Conservation (phyloP, 1,140 invertebrate genomes). For the Radopholus similis region DNA sequence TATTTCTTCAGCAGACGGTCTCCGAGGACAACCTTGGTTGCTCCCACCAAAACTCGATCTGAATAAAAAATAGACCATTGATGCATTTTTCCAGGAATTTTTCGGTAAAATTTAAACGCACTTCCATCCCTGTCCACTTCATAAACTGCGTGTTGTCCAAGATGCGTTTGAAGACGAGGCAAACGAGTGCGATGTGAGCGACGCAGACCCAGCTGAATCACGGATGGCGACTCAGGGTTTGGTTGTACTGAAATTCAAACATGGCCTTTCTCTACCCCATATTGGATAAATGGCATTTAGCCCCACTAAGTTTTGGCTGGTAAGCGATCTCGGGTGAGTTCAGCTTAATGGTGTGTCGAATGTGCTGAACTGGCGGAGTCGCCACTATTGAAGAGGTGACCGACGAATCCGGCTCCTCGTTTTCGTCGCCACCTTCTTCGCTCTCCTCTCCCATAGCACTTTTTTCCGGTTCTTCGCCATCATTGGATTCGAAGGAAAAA, state of each 20-base stretch:
- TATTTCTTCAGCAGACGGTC: conserved; percentile 7
- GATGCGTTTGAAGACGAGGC: conserved; percentile 2
- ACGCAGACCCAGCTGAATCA: conserved; percentile 7
- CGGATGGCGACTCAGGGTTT: conserved; percentile 17
- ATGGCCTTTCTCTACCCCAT: not conserved
- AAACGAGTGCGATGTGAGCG: conserved; percentile 16
- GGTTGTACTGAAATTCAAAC: conserved; percentile 6
- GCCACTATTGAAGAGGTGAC: too few relatives aligned
- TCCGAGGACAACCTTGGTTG: conserved; percentile 2
- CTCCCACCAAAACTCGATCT: conserved; percentile 21
- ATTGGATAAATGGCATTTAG: not conserved
- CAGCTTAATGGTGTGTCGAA: not conserved
- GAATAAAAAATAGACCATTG: not conserved
- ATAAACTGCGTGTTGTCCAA: conserved; percentile 12
- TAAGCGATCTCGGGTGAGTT: not conserved
- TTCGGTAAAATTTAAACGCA: not conserved
- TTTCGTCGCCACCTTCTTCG: too few relatives aligned
- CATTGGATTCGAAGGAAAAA: too few relatives aligned
- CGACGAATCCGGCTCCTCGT: too few relatives aligned
- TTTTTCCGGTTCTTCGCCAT: too few relatives aligned
- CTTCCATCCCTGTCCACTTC: conserved; percentile 17
- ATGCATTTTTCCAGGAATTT: too few relatives aligned
- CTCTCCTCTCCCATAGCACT: too few relatives aligned
- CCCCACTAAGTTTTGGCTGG: conserved; percentile 10
- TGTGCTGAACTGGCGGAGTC: too few relatives aligned